These are phyloP conservation scores for Ascaphus truei DNA, from an alignment of 2,113 vertebrate genomes.

Conservation along the genomic window DNA sequence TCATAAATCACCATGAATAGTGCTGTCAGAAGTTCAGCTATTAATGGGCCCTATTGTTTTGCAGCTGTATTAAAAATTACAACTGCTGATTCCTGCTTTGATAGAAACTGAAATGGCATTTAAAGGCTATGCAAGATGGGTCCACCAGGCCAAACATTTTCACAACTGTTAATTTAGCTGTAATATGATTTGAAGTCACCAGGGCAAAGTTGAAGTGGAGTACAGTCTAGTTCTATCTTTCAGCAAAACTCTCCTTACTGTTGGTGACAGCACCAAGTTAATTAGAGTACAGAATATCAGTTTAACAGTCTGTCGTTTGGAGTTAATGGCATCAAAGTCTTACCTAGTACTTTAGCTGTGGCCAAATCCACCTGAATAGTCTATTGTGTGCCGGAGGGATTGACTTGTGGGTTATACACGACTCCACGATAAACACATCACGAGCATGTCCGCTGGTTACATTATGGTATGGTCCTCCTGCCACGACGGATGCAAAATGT, in stretches of 20 bases:
- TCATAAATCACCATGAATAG: conserved; percentile 75
- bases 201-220: conserved; percentile 64
- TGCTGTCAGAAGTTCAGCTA: conserved; percentile 70
- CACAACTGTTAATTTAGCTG: conserved; percentile 75
- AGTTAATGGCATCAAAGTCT: conserved; percentile 67
- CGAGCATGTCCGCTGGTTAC: conserved; percentile 43
- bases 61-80: conserved; percentile 70
- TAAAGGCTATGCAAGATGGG: conserved; percentile 57
- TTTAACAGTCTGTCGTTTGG: conserved; percentile 66
- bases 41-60: conserved; percentile 77
- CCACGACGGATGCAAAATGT: no score
- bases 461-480: conserved; percentile 28
- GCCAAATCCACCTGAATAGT: conserved; percentile 45
- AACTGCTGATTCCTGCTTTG: conserved; percentile 61
- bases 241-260: conserved; percentile 60
- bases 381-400: conserved; percentile 46
- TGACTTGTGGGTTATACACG: conserved; percentile 42
- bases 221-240: conserved; percentile 55
- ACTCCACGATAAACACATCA: conserved; percentile 42
- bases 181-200: conserved; percentile 67
- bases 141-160: conserved; percentile 59
- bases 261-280: conserved; percentile 60
- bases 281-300: conserved; percentile 67
- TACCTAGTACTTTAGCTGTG: conserved; percentile 46
- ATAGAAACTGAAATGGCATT: conserved; percentile 74